Base-by-base conservation (phyloP, 2,888 invertebrate species). In the Andrena trimmerana region DNA sequence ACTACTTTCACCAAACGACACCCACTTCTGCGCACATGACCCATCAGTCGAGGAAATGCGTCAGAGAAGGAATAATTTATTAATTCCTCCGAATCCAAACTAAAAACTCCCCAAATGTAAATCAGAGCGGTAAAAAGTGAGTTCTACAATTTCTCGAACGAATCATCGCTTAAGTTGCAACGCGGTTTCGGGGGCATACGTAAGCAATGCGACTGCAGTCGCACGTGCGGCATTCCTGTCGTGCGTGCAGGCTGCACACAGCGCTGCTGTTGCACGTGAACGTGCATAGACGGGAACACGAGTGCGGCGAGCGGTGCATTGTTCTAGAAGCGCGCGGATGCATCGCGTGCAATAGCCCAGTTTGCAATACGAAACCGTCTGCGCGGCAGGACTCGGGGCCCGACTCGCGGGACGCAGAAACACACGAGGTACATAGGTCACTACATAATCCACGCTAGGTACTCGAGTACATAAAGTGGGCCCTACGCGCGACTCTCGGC, bases 331-430 rank as follows among this genome's bases (percentile, higher is more conserved):
- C 78, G 80, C 52, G 68, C 81, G 72, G 81, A 81, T 84, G 88
- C 82, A 91, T 89, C 89, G 91, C 90, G 89, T 91, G 89, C 86
- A 84, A 86, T 84, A 88, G 86, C 67, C 86, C 86, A 86, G 90
- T 90, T 90, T 86, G 86, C 85, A 88, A 89, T 81, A 81, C 82
- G 85, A 85, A 83, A 83, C 86, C 83, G 75, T 79, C 78, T 50
- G 62, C 59, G 80, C 65, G 62, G 54, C 68, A 59, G 52, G 57
- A 57, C 68, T 73, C 67, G 29, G 59, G 36, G 59, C 63, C 50
- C 63, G 42, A 24, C 33, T 27, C 33, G 57, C 66, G 63, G 62
- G 69, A 71, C 69, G 69, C 81, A 73, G 65, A 65, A 83, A 83
- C 76, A 81, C 84, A 74, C 68, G 80, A 83, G 83, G 66, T 81